These are phyloP conservation scores for Junonia oenone DNA, from an alignment of 2,888 invertebrate species.

Conservation along the genomic window DNA sequence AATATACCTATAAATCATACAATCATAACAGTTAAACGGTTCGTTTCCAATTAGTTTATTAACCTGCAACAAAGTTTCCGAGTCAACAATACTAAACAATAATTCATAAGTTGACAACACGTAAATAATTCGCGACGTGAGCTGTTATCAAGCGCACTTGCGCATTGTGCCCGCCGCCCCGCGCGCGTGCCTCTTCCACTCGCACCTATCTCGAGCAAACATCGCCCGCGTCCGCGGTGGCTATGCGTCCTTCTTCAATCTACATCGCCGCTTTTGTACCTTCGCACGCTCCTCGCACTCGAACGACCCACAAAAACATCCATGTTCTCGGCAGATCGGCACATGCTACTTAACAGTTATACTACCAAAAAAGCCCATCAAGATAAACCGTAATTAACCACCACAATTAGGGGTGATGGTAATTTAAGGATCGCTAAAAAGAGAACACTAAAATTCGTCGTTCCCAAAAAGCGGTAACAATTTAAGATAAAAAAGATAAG, in stretches of 20 bases:
- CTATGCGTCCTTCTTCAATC: constrained; percentile 12
- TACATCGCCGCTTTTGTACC: constrained; percentile 26
- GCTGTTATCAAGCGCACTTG: constrained; percentile 68
- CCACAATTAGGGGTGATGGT: constrained; percentile 26
- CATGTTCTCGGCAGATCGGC: not conserved
- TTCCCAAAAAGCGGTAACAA: constrained; percentile 28
- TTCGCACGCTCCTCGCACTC: not conserved
- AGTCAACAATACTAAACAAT: constrained; percentile 49
- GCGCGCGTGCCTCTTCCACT: constrained; percentile 50
- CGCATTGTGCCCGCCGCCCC: constrained; percentile 49
- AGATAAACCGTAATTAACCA: constrained; percentile 26
- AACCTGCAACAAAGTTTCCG: constrained; percentile 16
- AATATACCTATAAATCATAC: not conserved
- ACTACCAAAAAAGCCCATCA: constrained; percentile 18
- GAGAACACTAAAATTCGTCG: constrained; percentile 25
- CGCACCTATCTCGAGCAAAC: constrained; percentile 37
- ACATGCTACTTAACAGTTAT: constrained; percentile 5
- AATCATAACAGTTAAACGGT: not conserved
- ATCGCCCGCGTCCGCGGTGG: constrained; percentile 12
- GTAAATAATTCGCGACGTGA: constrained; percentile 66
- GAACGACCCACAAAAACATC: not conserved
- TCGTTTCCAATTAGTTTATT: constrained; percentile 19
- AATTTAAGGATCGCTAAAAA: constrained; percentile 26
- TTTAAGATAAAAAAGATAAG: constrained; percentile 31
- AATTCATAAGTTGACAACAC: constrained; percentile 72